phyloP scores from a whole-genome alignment of 2,888 invertebrate species.

The Diarsia dahlii region DNA sequence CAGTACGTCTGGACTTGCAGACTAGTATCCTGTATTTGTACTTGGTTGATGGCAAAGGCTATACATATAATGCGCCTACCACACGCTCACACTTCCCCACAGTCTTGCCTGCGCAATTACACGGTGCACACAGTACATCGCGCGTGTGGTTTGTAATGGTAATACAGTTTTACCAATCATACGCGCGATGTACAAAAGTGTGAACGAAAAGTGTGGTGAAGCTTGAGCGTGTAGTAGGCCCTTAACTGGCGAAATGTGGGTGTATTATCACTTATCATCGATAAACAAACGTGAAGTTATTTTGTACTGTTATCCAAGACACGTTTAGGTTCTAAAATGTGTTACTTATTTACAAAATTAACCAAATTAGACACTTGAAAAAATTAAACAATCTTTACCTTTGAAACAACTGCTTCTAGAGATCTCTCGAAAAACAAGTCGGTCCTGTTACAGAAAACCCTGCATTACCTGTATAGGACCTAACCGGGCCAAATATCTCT shows the following conservation, averaged over 20 bases:
- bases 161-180: no score
- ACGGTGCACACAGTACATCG: no score
- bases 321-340: not conserved
- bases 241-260: not conserved
- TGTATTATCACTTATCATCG: not conserved
- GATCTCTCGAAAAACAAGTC: not conserved
- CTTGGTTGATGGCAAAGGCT: not conserved
- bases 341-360: not conserved
- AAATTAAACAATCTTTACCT: not conserved
- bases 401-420: not conserved
- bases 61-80: no score
- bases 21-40: no score
- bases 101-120: no score
- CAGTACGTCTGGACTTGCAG: no score
- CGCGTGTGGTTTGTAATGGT: no score
- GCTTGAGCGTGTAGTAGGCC: no score
- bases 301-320: not conserved
- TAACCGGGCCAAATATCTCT: not conserved
- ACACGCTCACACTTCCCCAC: no score
- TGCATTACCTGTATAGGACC: not conserved
- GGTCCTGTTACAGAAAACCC: not conserved
- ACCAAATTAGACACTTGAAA: not conserved
- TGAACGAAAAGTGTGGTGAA: no score
- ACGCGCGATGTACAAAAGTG: no score
- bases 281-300: not conserved